Percentiles rank a stretch among this genome's conserved stretches.
These are phyloP conservation scores for Eupithecia tripunctaria DNA, from an alignment of 2,888 invertebrate species.

Conservation along the genomic window DNA sequence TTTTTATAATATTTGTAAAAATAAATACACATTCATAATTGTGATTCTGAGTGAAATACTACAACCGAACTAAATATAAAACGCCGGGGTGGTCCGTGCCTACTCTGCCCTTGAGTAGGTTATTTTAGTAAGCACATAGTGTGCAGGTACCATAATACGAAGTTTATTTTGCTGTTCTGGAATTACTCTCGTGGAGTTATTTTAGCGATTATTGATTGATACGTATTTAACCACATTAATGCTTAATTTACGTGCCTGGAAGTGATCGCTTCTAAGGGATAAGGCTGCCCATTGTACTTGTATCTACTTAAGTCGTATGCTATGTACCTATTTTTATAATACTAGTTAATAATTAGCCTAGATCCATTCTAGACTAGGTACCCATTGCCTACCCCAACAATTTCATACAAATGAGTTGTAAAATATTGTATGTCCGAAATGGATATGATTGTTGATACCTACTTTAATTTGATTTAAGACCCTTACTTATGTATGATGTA, in stretches of 20 bases:
- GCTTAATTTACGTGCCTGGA: not conserved
- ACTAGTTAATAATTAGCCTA: no score
- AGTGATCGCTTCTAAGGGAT: not conserved
- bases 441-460: no score
- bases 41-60: not conserved
- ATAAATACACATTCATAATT: not conserved
- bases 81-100: not conserved
- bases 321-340: no score
- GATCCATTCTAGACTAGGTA: no score
- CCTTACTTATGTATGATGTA: no score
- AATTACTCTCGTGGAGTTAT: not conserved
- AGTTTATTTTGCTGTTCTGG: not conserved
- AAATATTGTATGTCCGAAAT: no score
- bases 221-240: not conserved
- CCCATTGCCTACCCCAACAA: no score
- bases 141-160: not conserved
- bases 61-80: not conserved
- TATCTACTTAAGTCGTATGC: not conserved
- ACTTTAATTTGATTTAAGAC: no score
- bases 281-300: not conserved
- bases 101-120: not conserved
- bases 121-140: not conserved
- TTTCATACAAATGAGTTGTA: no score
- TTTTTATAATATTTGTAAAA: not conserved
- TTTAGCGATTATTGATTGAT: not conserved